Conservation (phyloP, 2,888 invertebrate species). For the Gymnoscelis rufifasciata region DNA sequence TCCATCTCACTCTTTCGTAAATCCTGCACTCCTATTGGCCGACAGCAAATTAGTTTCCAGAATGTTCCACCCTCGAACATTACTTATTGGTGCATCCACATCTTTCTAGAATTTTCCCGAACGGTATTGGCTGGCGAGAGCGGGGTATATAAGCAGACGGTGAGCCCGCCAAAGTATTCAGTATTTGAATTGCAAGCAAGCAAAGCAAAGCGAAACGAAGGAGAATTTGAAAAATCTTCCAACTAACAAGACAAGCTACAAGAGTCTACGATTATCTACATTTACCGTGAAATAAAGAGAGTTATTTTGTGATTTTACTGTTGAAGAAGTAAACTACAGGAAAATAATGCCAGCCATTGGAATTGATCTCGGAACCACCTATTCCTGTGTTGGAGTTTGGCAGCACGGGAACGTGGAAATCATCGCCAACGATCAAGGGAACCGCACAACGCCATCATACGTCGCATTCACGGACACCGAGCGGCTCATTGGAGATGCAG, state of each 20-base stretch:
- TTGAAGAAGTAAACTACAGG: slow-evolving; percentile 6
- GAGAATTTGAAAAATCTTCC: slow-evolving; percentile 40
- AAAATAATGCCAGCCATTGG: slow-evolving; percentile 63
- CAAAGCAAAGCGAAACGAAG: slow-evolving; percentile 31
- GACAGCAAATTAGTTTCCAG: slow-evolving; percentile 34
- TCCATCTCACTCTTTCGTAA: slow-evolving; percentile 29
- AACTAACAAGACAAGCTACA: slow-evolving; percentile 17
- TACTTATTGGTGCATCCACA: slow-evolving; percentile 43
- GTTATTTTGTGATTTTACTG: slow-evolving; percentile 18
- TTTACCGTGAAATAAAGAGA: slow-evolving; percentile 10
- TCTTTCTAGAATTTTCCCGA: slow-evolving; percentile 49
- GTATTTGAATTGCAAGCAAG: slow-evolving; percentile 56
- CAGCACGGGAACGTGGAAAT: slow-evolving; percentile 89
- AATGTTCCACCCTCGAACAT: slow-evolving; percentile 35
- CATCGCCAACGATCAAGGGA: slow-evolving; percentile 93
- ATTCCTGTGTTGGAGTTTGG: slow-evolving; percentile 92
- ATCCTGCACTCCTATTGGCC: slow-evolving; percentile 36
- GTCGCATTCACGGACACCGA: slow-evolving; percentile 93
- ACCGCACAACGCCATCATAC: slow-evolving; percentile 91
- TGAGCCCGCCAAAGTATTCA: slow-evolving; percentile 55
- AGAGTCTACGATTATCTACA: too few relatives aligned
- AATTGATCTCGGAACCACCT: slow-evolving; percentile 90
- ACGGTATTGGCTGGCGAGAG: slow-evolving; percentile 39
- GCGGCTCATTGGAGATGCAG: slow-evolving; percentile 90
- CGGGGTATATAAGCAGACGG: slow-evolving; percentile 43